Evolutionary conservation across 2,797 vertebrate genomes (phyloP).

Genomic region (Pampus argenteus): DNA sequence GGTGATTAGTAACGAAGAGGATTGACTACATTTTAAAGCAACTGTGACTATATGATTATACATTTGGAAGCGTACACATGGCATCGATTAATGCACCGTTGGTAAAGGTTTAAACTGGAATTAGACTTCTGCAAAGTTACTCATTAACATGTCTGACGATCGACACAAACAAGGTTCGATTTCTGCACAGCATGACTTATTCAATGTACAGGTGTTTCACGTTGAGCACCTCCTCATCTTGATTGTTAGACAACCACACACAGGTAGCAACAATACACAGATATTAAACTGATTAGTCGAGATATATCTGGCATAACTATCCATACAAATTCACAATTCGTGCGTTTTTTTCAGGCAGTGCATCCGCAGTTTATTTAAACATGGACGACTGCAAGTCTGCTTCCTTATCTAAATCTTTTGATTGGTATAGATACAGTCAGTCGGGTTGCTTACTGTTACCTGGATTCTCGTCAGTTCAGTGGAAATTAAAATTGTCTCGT

Average conservation of each 20-base stretch:
- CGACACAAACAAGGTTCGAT: neutral
- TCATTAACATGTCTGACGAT: neutral
- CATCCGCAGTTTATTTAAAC: neutral
- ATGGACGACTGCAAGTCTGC: neutral
- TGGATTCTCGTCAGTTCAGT: neutral
- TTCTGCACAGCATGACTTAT: no score
- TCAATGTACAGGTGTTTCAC: neutral
- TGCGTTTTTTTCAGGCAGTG: neutral
- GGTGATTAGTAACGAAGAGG: conserved; percentile 59
- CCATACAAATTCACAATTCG: neutral
- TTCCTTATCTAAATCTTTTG: neutral
- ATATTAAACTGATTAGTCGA: no score
- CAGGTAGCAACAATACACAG: no score
- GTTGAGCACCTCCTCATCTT: no score
- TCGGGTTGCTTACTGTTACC: neutral
- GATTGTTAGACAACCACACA: no score
- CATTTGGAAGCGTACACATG: no score
- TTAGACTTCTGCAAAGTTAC: fast-evolving
- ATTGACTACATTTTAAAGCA: conserved; percentile 20
- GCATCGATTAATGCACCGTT: neutral
- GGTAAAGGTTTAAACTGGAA: neutral
- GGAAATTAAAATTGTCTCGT: no score
- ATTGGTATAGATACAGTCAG: neutral
- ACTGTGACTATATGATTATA: conserved; percentile 29
- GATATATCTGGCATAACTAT: neutral